These are phyloP conservation scores for Nannospalax galili DNA, from an alignment of 2,113 vertebrate species.

Conservation along the genomic window DNA sequence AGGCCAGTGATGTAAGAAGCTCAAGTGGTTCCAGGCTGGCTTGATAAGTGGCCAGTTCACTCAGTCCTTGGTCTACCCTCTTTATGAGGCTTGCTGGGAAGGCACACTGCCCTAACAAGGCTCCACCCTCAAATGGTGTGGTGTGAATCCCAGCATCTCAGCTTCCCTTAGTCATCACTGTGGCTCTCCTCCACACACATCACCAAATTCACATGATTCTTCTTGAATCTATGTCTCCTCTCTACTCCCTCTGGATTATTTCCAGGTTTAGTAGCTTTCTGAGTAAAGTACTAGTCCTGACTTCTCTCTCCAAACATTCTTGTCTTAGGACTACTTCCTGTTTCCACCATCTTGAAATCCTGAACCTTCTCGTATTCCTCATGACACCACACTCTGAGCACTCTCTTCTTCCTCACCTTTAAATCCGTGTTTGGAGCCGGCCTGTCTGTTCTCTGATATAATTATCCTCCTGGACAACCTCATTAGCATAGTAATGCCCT, in stretches of 20 bases:
- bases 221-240: slow-evolving; percentile 15
- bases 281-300: not conserved
- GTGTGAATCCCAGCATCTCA: slow-evolving; percentile 10
- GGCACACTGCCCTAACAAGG: not conserved
- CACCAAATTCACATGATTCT: slow-evolving; percentile 52
- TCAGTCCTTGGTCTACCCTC: not conserved
- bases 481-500: not conserved
- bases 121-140: slow-evolving; percentile 49
- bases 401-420: not conserved
- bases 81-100: slow-evolving; percentile 51
- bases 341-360: not conserved
- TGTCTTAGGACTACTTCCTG: not conserved
- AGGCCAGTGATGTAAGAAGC: not conserved
- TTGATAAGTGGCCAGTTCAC: slow-evolving; percentile 21
- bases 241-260: slow-evolving; percentile 24
- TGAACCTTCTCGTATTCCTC: not conserved
- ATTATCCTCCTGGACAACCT: not conserved
- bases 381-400: not conserved
- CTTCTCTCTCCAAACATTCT: not conserved
- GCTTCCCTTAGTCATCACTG: slow-evolving; percentile 40
- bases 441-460: not conserved
- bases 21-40: not conserved
- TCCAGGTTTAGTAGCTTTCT: slow-evolving; percentile 59
- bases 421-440: not conserved
- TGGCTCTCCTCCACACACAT: not conserved